phyloP scores from a whole-genome alignment of 2,113 vertebrate genomes.

The Eretmochelys imbricata region DNA sequence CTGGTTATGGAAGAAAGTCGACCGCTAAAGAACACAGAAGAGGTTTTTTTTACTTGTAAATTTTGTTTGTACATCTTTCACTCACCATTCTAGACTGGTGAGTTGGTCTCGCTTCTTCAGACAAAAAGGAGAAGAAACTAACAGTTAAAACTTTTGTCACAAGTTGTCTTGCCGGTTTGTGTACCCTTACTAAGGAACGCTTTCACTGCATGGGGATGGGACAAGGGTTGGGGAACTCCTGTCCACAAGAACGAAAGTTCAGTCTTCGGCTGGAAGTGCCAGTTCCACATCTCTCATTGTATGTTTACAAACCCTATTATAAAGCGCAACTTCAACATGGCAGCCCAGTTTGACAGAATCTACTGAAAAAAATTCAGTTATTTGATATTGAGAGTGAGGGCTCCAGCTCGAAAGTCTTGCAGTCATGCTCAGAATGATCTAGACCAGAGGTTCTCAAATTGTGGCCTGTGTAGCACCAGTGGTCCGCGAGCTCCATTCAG shows the following conservation, averaged over 20 bases:
- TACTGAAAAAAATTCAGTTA: neutral
- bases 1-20: neutral
- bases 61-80: too few species aligned
- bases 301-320: neutral
- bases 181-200: neutral
- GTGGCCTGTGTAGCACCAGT: too few species aligned
- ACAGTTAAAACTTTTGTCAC: neutral
- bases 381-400: neutral
- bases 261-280: too few species aligned
- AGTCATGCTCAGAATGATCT: neutral
- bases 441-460: neutral
- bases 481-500: too few species aligned
- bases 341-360: neutral
- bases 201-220: neutral
- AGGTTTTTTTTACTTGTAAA: too few species aligned
- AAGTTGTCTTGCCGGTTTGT: neutral
- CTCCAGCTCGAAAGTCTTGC: neutral
- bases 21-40: neutral
- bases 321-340: neutral
- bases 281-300: neutral
- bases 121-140: neutral
- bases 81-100: neutral
- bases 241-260: too few species aligned
- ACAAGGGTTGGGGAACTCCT: too few species aligned
- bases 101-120: neutral